phyloP scores from a whole-genome alignment of 2,888 invertebrate genomes.

The Sarcophaga carnaria region DNA sequence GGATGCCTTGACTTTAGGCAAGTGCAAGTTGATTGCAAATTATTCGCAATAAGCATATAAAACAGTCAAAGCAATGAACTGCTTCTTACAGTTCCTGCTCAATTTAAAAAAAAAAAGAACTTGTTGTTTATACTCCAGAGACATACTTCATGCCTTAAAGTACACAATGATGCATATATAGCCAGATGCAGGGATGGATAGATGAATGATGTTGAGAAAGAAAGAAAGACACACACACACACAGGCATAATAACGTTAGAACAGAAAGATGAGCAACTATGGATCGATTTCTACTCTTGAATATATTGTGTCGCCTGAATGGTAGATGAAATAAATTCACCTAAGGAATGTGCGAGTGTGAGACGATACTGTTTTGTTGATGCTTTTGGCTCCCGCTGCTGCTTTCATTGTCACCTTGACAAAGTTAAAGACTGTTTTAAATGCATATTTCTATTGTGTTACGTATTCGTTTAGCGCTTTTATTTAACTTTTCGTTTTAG shows the following conservation, averaged over 20 bases:
- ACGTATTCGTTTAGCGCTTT: too few relatives aligned
- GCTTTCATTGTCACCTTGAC: conserved; percentile 40
- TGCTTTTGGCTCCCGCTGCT: background rate
- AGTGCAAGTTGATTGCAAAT: conserved; percentile 78
- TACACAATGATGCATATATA: conserved; percentile 9
- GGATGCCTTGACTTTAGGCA: conserved; percentile 60
- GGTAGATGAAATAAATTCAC: conserved; percentile 21
- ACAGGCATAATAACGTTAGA: background rate
- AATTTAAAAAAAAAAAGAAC: background rate
- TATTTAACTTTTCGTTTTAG: conserved; percentile 1
- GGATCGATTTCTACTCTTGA: background rate
- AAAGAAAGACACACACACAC: background rate
- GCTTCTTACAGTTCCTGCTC: conserved; percentile 6
- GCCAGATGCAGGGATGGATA: background rate
- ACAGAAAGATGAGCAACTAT: background rate
- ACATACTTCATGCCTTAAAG: conserved; percentile 35
- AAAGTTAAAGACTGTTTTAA: conserved; percentile 22
- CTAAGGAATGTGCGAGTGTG: background rate
- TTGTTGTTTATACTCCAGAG: conserved; percentile 53
- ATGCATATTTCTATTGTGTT: background rate
- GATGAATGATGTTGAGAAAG: too few relatives aligned
- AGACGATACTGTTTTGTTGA: background rate
- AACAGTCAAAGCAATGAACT: conserved; percentile 59
- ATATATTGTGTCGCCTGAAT: conserved; percentile 25
- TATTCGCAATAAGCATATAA: conserved; percentile 76